Base-by-base conservation (phyloP, 2,113 vertebrate genomes). In the Cyanoderma ruficeps region DNA sequence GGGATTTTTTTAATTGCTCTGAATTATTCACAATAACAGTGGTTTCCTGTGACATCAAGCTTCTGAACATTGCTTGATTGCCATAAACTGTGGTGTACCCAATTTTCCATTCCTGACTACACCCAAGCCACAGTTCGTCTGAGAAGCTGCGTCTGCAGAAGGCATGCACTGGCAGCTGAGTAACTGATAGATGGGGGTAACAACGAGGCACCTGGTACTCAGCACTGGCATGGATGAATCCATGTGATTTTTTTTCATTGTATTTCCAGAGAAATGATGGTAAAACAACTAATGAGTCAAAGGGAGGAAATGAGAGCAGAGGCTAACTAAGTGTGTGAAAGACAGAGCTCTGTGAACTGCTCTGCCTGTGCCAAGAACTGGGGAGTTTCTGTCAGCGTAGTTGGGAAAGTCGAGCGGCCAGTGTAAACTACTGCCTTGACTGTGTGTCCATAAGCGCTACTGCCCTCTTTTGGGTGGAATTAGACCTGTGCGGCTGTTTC, bases 1-100 rank as follows among this genome's bases (percentile, higher is more conserved):
- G 42, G 37, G 25, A 59, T 47, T 75, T 93, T 91, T 90, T 89
- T 60, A 88, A 81, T 93, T 92, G 44, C 74, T 71, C 30, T 72
- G 49, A 93, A 89, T 91, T 84, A 94, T 72, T 94, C 3, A 20
- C 76, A 93, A 6, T 94, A 94, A 96, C 87, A 49, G 84, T 95
- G 94, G 89, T 96, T 96, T 97, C 93, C 93, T 96, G 81, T 96
- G 91, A 96, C 96, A 97, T 95, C 94, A 96, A 95, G 42, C 77
- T 87, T 91, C 72, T 95, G 94, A 93, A 64, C 65, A 10, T 30
- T 61, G 81, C 81, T 72, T 91, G 83, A 87, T 84, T 93, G 74
- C 89, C 87, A 91, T 89, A 49, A 95, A 75, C 74, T 91, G 86
- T 0, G 5, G 77, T 67, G 83, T 68, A 44, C 89, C 87, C 93